Evolutionary conservation across 2,113 vertebrate species (phyloP).

Genomic region (Muscicapa adusta): DNA sequence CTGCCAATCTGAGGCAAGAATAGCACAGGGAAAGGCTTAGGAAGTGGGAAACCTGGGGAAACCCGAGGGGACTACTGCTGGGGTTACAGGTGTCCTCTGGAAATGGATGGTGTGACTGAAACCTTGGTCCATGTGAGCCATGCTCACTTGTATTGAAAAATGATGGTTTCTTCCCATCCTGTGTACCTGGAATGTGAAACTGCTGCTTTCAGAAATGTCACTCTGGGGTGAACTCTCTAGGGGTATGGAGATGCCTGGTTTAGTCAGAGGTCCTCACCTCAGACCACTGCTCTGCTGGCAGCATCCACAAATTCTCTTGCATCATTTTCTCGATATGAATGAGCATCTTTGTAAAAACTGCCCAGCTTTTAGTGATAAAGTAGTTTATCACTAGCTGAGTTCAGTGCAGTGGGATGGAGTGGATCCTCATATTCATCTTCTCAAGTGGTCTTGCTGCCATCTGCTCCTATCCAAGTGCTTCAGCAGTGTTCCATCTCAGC

Average conservation of each 20-base stretch:
- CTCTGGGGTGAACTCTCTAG: neutral
- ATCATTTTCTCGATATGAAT: neutral
- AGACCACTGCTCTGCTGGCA: neutral
- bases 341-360: neutral
- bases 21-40: neutral
- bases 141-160: neutral
- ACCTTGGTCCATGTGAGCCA: neutral
- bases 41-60: neutral
- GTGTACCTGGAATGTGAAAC: rapidly evolving
- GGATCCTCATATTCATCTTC: slow-evolving; percentile 29
- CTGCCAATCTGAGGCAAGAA: neutral
- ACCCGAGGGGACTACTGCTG: neutral
- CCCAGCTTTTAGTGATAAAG: neutral
- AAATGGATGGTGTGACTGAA: neutral
- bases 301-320: neutral
- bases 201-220: neutral
- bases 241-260: neutral
- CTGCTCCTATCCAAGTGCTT: slow-evolving; percentile 29
- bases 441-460: slow-evolving; percentile 33
- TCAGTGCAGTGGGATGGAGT: neutral
- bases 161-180: neutral
- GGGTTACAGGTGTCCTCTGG: neutral
- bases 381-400: slow-evolving; percentile 14
- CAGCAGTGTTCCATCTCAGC: neutral
- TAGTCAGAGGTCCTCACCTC: neutral